Conservation (phyloP, 1,140 invertebrate genomes). For the Panonychus citri region DNA sequence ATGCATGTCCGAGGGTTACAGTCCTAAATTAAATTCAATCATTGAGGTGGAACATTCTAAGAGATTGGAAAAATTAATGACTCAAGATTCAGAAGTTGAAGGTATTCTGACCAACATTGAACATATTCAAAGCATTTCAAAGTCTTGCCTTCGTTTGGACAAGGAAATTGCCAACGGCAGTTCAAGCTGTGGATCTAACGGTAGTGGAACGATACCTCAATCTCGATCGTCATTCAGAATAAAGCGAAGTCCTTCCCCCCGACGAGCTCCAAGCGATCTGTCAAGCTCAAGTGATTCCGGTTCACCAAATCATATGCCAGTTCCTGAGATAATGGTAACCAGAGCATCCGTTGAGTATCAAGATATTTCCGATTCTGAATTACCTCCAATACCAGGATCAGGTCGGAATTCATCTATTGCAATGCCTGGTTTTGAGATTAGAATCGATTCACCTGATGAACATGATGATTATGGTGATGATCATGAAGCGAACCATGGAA, state of each 20-base stretch:
- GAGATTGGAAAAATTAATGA: background rate
- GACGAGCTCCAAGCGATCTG: background rate
- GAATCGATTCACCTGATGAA: too few species aligned
- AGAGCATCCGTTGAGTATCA: background rate
- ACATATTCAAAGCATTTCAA: constrained; percentile 1
- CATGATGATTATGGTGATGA: background rate
- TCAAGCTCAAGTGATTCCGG: background rate
- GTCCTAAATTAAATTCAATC: background rate
- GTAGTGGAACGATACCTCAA: too few species aligned
- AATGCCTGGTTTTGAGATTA: too few species aligned
- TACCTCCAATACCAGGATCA: background rate
- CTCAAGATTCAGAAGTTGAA: constrained; percentile 2
- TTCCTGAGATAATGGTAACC: background rate
- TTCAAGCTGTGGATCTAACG: background rate
- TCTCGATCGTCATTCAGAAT: background rate
- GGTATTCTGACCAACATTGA: background rate
- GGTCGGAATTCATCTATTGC: too few species aligned
- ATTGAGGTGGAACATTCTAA: background rate
- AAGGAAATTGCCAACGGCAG: background rate
- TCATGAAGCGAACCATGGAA: background rate
- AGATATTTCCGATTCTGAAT: background rate
- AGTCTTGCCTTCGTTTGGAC: background rate
- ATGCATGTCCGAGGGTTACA: background rate
- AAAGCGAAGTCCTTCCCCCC: background rate
- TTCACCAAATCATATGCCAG: background rate